phyloP scores from a whole-genome alignment of 2,113 vertebrate species.

The Oriolus oriolus region DNA sequence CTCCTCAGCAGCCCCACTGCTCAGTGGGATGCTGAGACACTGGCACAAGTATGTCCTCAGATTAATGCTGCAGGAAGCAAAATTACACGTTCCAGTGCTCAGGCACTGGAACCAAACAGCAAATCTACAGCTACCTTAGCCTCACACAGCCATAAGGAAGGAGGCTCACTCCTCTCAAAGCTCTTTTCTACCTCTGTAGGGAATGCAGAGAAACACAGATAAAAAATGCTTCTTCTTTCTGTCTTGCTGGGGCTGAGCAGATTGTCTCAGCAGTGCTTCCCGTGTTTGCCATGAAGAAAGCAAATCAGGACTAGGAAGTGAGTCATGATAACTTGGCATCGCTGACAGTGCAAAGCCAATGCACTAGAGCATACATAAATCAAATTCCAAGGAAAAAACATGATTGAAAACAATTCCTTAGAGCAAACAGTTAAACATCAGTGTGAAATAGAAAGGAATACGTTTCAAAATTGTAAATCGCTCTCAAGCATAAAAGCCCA shows the following conservation, averaged over 20 bases:
- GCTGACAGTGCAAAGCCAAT: not conserved
- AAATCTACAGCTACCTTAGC: not conserved
- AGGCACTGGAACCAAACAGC: not conserved
- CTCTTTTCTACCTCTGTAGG: not conserved
- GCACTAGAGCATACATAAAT: not conserved
- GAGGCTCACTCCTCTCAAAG: not conserved
- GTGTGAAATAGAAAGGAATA: not conserved
- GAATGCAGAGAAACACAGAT: not conserved
- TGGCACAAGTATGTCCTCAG: rapidly evolving
- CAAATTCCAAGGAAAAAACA: not conserved
- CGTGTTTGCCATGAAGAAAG: not conserved
- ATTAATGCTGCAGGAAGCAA: not conserved
- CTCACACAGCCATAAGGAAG: not conserved
- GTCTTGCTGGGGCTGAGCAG: conserved; percentile 31
- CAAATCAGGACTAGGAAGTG: conserved; percentile 29
- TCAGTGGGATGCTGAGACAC: not conserved
- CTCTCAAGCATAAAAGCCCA: not conserved
- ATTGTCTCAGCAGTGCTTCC: conserved; percentile 53
- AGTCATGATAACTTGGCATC: not conserved
- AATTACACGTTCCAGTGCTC: not conserved
- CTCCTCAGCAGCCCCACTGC: not conserved
- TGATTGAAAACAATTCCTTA: not conserved
- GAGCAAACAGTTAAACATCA: not conserved
- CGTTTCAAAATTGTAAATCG: not conserved
- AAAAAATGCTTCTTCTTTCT: not conserved